phyloP scores from a whole-genome alignment of 2,888 invertebrate genomes.

The Acanthopleura granulata region DNA sequence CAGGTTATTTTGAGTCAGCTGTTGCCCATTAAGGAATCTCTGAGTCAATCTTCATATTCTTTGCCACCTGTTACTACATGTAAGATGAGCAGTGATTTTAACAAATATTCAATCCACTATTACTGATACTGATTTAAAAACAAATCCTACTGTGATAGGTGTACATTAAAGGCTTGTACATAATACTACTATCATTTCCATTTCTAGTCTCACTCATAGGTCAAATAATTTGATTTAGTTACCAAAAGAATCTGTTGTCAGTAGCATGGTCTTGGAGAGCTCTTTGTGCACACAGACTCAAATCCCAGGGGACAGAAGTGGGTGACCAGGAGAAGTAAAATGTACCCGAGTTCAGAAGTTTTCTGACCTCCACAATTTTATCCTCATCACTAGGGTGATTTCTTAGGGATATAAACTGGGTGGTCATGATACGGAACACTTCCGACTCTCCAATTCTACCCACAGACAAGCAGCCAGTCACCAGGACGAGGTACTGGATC shows the following conservation, averaged over 20 bases:
- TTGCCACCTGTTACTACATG: too few species aligned
- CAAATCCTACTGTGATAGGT: too few species aligned
- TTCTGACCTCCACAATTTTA: slow-evolving; percentile 74
- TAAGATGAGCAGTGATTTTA: too few species aligned
- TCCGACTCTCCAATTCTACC: slow-evolving; percentile 96
- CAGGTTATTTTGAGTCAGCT: too few species aligned
- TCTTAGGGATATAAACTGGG: slow-evolving; percentile 86
- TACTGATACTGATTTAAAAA: too few species aligned
- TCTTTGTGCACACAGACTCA: slow-evolving; percentile 94
- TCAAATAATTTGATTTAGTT: slow-evolving; percentile 49
- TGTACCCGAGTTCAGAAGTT: slow-evolving; percentile 96
- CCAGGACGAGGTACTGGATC: slow-evolving; percentile 87
- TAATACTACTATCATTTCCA: too few species aligned
- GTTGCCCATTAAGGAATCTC: too few species aligned
- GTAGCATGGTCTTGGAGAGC: slow-evolving; percentile 83
- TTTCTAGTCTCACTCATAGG: too few species aligned
- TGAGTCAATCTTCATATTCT: too few species aligned
- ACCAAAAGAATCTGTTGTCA: slow-evolving; percentile 98
- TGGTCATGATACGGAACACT: slow-evolving; percentile 94
- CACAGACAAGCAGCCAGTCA: slow-evolving; percentile 95
- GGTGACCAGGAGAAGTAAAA: slow-evolving; percentile 94
- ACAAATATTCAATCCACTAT: too few species aligned
- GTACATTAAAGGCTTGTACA: too few species aligned
- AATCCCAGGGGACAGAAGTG: slow-evolving; percentile 79
- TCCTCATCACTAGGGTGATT: slow-evolving; percentile 68